Base-by-base conservation (phyloP, 2,888 invertebrate species). In the Amphipoea lucens region DNA sequence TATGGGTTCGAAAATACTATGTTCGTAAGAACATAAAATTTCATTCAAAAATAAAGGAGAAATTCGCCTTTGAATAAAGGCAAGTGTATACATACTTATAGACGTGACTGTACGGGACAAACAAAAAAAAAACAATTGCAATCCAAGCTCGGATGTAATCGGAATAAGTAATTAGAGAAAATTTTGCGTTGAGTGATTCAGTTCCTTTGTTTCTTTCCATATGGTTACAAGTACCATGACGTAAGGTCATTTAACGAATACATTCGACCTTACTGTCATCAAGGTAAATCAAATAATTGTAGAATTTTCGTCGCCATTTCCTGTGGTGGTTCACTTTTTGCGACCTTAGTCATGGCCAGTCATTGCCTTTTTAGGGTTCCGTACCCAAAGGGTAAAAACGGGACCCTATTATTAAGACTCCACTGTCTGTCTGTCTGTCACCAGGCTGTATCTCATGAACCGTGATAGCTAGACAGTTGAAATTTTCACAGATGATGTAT, bases 101-200 rank as follows among this genome's bases (percentile, higher is more conserved):
- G n/a, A n/a, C n/a, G n/a, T n/a, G n/a, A n/a, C n/a, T n/a, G n/a
- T n/a, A 42, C 3, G 2, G 29, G 42, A 12, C 29, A 45, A 23
- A 57, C 20, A 14, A 63, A 48, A 76, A 45, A 45, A 63, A 51
- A 48, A 51, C 29, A 29, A 60, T 42, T 48, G 40, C 9, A 48
- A 60, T 7, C 74, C 78, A 80, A 75, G 68, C 70, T 69, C 45
- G 76, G 36, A 86, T 86, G 88, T 75, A 72, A 14, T 78, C 78
- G 14, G 92, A 91, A 92, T 92, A 83, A 79, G 20, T 87, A 90
- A 92, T 90, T 84, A 89, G 90, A 91, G 91, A 92, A 92, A 91
- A 89, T 89, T 72, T 40, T 40, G 12, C 45, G 51, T 75, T 36
- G 54, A 77, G 66, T 86, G 85, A 89, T 82, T 88, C 86, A 88